Conservation (phyloP, 1,140 invertebrate species). For the Aporrectodea caliginosa region DNA sequence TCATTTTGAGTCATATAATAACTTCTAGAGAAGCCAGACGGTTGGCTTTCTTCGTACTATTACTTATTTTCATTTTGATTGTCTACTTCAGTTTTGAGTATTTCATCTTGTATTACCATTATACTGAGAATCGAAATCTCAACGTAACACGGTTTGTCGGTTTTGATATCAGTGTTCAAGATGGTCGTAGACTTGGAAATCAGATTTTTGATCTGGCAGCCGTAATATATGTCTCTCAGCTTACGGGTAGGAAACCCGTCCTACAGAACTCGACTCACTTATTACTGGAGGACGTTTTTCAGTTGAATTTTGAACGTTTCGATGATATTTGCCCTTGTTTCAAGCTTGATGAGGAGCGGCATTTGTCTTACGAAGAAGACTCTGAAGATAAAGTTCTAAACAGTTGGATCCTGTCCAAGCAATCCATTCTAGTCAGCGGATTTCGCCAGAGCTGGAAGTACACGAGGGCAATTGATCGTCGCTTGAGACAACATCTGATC, state of each 20-base stretch:
- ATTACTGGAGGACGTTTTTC: constrained; percentile 12
- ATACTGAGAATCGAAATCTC: too few relatives aligned
- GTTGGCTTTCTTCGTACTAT: too few relatives aligned
- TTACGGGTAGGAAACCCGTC: neutral
- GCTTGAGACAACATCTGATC: constrained; percentile 9
- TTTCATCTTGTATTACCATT: too few relatives aligned
- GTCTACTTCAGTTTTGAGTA: too few relatives aligned
- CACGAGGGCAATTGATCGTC: neutral
- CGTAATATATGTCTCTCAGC: constrained; percentile 9
- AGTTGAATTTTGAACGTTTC: constrained; percentile 10
- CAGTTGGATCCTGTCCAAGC: neutral
- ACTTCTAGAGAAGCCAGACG: too few relatives aligned
- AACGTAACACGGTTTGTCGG: neutral
- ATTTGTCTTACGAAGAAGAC: constrained; percentile 3
- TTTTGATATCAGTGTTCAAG: constrained; percentile 2
- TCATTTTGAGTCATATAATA: too few relatives aligned
- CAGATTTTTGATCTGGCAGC: constrained; percentile 28
- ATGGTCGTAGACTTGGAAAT: constrained; percentile 30
- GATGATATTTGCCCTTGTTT: neutral
- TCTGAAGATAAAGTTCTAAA: neutral
- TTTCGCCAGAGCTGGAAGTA: constrained; percentile 26
- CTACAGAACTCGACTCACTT: neutral
- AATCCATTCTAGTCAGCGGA: constrained; percentile 13
- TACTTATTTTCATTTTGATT: too few relatives aligned
- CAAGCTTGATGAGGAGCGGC: neutral